Evolutionary conservation across 2,888 invertebrate genomes (phyloP), one percentile per base, ranked within the genome.

Genomic region (Macrostomum cliftonense): DNA sequence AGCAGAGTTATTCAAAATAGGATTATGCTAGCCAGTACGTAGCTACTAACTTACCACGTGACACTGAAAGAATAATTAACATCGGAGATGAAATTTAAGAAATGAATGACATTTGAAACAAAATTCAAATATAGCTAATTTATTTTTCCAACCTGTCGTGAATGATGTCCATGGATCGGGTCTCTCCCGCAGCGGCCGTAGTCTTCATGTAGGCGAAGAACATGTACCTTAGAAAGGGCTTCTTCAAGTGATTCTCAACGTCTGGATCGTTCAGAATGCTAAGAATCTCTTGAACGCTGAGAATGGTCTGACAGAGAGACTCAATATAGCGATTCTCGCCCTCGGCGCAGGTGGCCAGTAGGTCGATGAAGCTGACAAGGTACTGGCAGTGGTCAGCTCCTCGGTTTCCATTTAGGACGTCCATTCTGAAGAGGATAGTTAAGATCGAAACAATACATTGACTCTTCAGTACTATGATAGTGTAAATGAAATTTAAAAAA

Each of bases 261-360:
- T 53, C 53, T 11, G 53, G 54, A 37, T 62, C 55, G 50, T 58
- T 61, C 28, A 63, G 49, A 17, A 63, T 54, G 53, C 55, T 55
- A 50, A 62, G 43, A 46, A 62, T 47, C 48, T 62, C 62, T n/a
- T 63, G 60, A 37, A 61, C 54, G 11, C 56, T 50, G 50, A 62
- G 50, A 42, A 62, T 59, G 12, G 60, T 62, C 53, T 62, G 62
- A 52, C 62, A 63, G 53, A 62, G 57, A 13, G 62, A 63, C 52
- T 63, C 61, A 12, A 63, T 60, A 49, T 62, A 61, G 16, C 61
- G 56, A 51, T 62, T 62, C 46, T 62, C 62, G 20, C 62, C 61
- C 57, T 51, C 57, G n/a, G 55, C 54, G 52, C 59, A 59, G 5
- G 59, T 59, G 13, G 58, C 57, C 16, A 59, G 50, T 12, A 59